Evolutionary conservation across 2,888 invertebrate genomes (phyloP), one percentile per base, ranked within the genome.

Genomic region (Alviniconcha strummeri): DNA sequence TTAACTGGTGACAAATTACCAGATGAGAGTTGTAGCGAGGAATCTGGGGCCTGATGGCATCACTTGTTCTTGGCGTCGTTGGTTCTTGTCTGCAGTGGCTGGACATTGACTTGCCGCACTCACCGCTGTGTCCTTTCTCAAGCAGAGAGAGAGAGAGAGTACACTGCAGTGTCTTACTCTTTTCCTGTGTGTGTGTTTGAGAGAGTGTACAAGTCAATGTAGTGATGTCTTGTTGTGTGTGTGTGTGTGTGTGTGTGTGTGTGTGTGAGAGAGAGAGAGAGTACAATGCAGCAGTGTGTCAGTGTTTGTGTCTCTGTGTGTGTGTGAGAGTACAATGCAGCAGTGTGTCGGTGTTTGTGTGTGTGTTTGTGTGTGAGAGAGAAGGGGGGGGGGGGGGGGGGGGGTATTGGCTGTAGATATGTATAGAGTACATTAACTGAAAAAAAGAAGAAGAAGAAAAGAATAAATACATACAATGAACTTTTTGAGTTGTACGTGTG

Each of bases 181-280:
- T 36, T 72, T 9, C 72, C 72, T 52, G 9, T 72, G 19, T 52
- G 19, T n/a, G 72, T 52, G 19, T 72, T 9, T n/a, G 19, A 11
- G 72, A 11, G 72, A 11, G 19, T 1, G 17, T n/a, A 52, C 19
- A 11, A 17, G 72, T 52, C 15, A 15, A n/a, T 72, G 72, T 4
- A 11, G 15, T 9, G 13, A n/a, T 72, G 64, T 15, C 9, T 15
- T 15, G 7, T 13, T 60, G 60, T 60, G 60, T 60, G 60, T 60
- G 60, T 60, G 19, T n/a, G 72, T 52, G 19, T 72, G 72, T n/a
- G 19, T 72, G 72, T 72, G 72, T 36, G 72, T 36, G 72, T 72
- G n/a, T 72, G 19, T 11, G n/a, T 17, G 72, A 36, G 19, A 52
- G 9, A 11, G 52, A n/a, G 19, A 52, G 72, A 52, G 19, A 36